phyloP scores from a whole-genome alignment of 1,140 invertebrate genomes.

The Drosophila busckii region DNA sequence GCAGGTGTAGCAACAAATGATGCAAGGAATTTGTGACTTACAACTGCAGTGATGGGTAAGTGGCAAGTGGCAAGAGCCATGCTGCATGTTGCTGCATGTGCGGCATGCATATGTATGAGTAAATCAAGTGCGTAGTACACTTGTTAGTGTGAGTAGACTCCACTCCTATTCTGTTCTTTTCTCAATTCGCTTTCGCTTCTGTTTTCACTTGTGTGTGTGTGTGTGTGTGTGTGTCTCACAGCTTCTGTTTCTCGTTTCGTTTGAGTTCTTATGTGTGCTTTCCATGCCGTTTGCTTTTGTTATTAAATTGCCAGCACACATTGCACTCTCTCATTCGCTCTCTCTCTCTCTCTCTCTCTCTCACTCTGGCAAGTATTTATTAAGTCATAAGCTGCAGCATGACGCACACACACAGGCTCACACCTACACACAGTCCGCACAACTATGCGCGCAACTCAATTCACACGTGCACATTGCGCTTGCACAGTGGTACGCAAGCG shows the following conservation, averaged over 20 bases:
- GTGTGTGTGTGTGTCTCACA: neutral
- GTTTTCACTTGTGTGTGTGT: neutral
- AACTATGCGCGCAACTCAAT: conserved; percentile 16
- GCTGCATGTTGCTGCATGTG: too few relatives aligned
- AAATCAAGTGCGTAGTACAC: conserved; percentile 32
- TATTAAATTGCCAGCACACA: conserved; percentile 75
- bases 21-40: too few relatives aligned
- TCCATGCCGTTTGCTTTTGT: conserved; percentile 60
- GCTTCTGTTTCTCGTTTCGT: conserved; percentile 10
- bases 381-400: conserved; percentile 58
- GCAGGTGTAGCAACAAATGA: too few relatives aligned
- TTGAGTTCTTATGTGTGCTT: neutral
- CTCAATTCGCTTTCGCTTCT: neutral
- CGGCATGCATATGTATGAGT: conserved; percentile 27
- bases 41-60: conserved; percentile 4
- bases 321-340: too few relatives aligned
- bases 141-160: neutral
- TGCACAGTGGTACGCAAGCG: conserved; percentile 13
- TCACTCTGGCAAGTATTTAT: conserved; percentile 67
- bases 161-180: neutral
- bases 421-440: conserved; percentile 3
- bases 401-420: conserved; percentile 15
- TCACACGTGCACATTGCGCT: neutral
- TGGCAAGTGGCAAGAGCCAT: conserved; percentile 1
- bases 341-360: too few relatives aligned